Percentiles rank a stretch among this genome's conserved stretches.
Conservation (phyloP, 2,888 invertebrate species). For the Drosophila aldrichi region DNA sequence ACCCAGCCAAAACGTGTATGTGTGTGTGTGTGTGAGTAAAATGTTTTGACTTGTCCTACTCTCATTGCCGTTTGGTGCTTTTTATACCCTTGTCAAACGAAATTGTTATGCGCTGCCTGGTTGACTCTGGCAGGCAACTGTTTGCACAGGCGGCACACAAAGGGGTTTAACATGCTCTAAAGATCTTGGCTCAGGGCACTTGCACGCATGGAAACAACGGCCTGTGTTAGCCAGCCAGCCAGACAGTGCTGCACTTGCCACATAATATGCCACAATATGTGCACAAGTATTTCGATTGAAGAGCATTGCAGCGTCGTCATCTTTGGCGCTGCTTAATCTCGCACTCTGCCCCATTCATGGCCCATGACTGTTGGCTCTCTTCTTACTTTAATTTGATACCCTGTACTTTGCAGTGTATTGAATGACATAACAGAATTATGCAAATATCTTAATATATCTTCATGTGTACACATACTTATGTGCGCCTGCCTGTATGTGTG, state of each 20-base stretch:
- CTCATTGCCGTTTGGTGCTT: conserved; percentile 62
- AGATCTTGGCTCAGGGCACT: conserved; percentile 34
- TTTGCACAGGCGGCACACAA: conserved; percentile 31
- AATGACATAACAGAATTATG: conserved; percentile 40
- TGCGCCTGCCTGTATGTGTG: background rate
- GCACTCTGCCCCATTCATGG: background rate
- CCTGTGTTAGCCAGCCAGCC: conserved; percentile 17
- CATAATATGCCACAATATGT: background rate
- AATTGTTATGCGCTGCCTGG: conserved; percentile 50
- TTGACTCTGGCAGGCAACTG: conserved; percentile 39
- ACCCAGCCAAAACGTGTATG: background rate
- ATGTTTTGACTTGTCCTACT: conserved; percentile 68
- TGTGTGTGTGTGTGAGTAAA: conserved; percentile 39
- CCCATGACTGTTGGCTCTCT: too few relatives aligned
- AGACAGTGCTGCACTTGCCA: conserved; percentile 17
- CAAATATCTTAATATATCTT: conserved; percentile 30
- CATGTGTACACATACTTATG: conserved; percentile 12
- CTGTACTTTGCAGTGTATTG: conserved; percentile 16
- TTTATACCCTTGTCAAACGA: conserved; percentile 60
- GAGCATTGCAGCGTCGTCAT: conserved; percentile 26
- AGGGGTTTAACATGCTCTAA: conserved; percentile 33
- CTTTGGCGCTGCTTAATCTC: background rate
- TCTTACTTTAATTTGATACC: conserved; percentile 18
- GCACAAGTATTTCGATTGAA: conserved; percentile 15
- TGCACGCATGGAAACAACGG: too few relatives aligned